Base-by-base conservation (phyloP, 2,113 vertebrate genomes). In the Piliocolobus tephrosceles region DNA sequence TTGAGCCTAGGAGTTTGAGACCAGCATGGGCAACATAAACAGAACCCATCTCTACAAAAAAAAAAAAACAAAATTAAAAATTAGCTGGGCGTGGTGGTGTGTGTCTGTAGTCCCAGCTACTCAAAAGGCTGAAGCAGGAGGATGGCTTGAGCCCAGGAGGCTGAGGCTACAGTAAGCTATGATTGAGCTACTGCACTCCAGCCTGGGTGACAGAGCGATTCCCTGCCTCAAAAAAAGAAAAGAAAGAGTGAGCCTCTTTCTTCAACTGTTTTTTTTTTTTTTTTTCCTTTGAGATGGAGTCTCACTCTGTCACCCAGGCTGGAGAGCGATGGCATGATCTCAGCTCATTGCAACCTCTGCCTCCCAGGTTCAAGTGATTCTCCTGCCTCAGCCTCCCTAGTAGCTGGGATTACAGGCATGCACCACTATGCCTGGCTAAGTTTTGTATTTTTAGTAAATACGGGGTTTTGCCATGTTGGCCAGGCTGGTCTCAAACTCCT, bases 401-500 rank as follows among this genome's bases (percentile, higher is more conserved):
- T 40, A 73, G 8, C 32, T 40, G 10, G 70, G n/a, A 72, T 22
- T 12, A 40, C 38, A 73, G 20, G 70, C 38, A 5, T 22, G 11
- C 12, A 5, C 20, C n/a, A 40, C 20, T 5, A 23, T 40, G 70
- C n/a, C n/a, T 7, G 14, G n/a, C 70, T 40, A 73, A 40, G 23
- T 40, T 73, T 73, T 73, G 4, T 73, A 73, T 73, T 73, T 40
- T 73, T 73, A 23, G 70, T 40, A 40, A 22, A 73, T 22, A 40
- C 0, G 2, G 3, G n/a, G 10, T 73, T 22, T 73, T 0, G 0
- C 20, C 61, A 64, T 73, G 9, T 40, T 73, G 70, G 20, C 11
- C 70, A 73, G 70, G 18, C n/a, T 72, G 70, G n/a, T 72, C 70
- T 72, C 20, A 5, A 72, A 72, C 70, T 75, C 40, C 40, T 43